A percentile compares a stretch with the other conserved stretches of the same genome.
These are phyloP conservation scores for Rapana venosa DNA, from an alignment of 2,888 invertebrate species.

Conservation along the genomic window DNA sequence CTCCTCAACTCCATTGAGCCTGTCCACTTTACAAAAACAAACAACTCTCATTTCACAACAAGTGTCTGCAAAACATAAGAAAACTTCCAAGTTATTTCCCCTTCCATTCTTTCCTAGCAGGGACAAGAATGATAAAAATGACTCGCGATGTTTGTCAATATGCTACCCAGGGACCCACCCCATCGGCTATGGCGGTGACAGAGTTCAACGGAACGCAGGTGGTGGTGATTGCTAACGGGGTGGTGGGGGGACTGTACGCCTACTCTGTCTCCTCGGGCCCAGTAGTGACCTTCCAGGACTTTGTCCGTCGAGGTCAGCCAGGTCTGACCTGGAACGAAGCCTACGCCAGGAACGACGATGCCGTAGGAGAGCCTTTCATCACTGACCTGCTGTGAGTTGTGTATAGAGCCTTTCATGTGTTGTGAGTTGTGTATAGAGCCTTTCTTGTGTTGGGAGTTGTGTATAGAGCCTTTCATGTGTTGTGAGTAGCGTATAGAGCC, in stretches of 20 bases:
- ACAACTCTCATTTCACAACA: no score
- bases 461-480: neutral
- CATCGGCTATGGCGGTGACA: constrained; percentile 30
- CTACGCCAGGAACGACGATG: constrained; percentile 32
- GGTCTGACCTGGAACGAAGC: constrained; percentile 43
- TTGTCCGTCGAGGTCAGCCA: constrained; percentile 36
- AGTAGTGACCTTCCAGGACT: constrained; percentile 33
- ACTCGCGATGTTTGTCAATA: no score
- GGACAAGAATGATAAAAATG: no score
- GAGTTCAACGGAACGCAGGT: constrained; percentile 32
- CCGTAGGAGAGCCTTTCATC: constrained; percentile 43
- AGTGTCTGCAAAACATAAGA: no score
- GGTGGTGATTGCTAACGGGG: constrained; percentile 45
- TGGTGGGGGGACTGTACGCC: constrained; percentile 45
- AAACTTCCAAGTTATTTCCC: no score
- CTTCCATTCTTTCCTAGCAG: no score
- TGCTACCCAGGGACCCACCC: constrained; percentile 40
- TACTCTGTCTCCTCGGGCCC: constrained; percentile 36
- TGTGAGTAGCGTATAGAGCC: neutral
- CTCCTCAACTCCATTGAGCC: no score
- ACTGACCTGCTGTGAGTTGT: constrained; percentile 2
- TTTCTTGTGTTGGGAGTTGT: no score
- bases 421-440: neutral
- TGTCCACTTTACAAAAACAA: no score
- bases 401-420: neutral